These are phyloP conservation scores for Chrysochloris asiatica DNA, from an alignment of 2,113 vertebrate species.

Conservation along the genomic window DNA sequence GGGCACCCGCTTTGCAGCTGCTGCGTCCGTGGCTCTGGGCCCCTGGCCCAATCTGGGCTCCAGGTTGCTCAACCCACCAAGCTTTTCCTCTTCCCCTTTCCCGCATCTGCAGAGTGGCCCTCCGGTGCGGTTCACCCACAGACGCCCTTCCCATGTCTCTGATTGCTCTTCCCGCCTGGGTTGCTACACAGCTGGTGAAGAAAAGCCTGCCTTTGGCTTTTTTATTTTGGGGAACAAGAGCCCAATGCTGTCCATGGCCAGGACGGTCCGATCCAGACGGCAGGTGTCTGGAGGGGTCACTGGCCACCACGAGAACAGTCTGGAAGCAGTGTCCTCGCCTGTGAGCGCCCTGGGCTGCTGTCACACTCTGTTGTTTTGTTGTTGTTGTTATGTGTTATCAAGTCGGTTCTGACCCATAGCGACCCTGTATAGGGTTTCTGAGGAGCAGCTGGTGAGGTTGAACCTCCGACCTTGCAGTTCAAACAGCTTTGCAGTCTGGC, in stretches of 20 bases:
- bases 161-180: conserved; percentile 64
- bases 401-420: no score
- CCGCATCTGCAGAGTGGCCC: not conserved
- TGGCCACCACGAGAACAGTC: no score
- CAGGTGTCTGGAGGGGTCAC: not conserved
- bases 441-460: no score
- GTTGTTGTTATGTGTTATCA: no score
- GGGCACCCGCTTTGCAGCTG: conserved; percentile 19
- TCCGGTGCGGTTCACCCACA: not conserved
- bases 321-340: not conserved
- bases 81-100: conserved; percentile 79
- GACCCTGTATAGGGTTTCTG: no score
- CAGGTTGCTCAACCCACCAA: conserved; percentile 72
- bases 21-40: conserved; percentile 49
- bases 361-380: no score
- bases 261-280: fast-evolving
- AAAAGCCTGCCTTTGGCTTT: conserved; percentile 60
- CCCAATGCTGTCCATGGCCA: not conserved
- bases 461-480: no score
- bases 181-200: conserved; percentile 66
- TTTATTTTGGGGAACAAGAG: conserved; percentile 57
- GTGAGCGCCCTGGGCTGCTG: not conserved
- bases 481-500: no score
- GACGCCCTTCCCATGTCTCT: conserved; percentile 48
- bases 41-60: conserved; percentile 78